Evolutionary conservation across 2,888 invertebrate genomes (phyloP).

Genomic region (Diploptera punctata): DNA sequence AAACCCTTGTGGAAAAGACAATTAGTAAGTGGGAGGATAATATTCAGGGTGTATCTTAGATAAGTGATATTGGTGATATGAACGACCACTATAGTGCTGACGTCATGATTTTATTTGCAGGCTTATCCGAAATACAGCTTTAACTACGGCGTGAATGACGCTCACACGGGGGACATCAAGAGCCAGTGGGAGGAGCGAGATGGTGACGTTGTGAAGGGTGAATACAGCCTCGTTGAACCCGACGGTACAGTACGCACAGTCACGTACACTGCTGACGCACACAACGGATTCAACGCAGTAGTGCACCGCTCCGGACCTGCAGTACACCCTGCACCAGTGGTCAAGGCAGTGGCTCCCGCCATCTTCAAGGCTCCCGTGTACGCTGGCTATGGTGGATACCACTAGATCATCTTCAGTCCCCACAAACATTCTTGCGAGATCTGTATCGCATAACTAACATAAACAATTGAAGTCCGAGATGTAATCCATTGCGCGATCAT

Average conservation of each 20-base stretch:
- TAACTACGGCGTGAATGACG: conserved; percentile 29
- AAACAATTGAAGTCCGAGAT: no score
- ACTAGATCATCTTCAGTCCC: neutral
- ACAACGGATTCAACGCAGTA: conserved; percentile 48
- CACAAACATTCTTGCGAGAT: no score
- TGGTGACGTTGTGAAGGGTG: conserved; percentile 29
- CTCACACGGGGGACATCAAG: conserved; percentile 28
- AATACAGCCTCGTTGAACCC: conserved; percentile 29
- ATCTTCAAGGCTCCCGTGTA: conserved; percentile 10
- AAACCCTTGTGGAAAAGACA: no score
- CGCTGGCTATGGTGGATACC: neutral
- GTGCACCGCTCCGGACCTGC: conserved; percentile 46
- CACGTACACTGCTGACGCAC: conserved; percentile 47
- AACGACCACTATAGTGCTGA: no score
- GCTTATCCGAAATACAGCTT: conserved; percentile 23
- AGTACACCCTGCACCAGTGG: conserved; percentile 34
- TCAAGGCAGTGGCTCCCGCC: conserved; percentile 25
- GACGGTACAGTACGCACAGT: conserved; percentile 41
- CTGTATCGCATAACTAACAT: no score
- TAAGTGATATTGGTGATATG: no score
- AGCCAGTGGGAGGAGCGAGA: conserved; percentile 25
- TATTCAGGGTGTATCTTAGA: no score
- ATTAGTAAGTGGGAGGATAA: no score
- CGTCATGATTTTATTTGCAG: neutral
- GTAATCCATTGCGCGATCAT: no score